phyloP scores from a whole-genome alignment of 30 jellyfish, hydroid and myxozoan species.

The Clytia hemisphaerica region DNA sequence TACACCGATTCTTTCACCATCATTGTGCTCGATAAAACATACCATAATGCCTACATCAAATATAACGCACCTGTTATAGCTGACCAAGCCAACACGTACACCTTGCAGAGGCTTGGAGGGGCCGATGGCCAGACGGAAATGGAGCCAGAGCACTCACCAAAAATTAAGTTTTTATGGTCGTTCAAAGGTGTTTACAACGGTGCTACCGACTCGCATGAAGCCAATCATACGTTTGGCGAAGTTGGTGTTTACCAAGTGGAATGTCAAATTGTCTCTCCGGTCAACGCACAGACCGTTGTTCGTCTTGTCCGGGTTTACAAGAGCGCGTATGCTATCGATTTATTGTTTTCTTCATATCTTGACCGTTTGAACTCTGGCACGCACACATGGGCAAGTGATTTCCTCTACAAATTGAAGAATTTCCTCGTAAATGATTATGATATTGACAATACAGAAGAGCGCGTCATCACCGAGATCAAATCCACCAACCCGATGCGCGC shows the following conservation, averaged over 20 bases:
- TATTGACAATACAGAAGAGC: background rate
- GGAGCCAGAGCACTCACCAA: background rate
- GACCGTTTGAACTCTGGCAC: background rate
- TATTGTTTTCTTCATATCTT: background rate
- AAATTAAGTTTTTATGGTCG: background rate
- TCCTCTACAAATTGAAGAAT: background rate
- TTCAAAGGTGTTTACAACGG: background rate
- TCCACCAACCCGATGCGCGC: background rate
- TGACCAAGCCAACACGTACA: background rate
- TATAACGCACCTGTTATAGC: slow-evolving; percentile 11
- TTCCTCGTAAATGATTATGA: background rate
- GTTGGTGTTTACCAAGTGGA: background rate
- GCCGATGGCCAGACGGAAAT: background rate
- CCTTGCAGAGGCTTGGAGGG: background rate
- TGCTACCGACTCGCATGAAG: background rate
- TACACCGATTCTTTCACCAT: slow-evolving; percentile 27
- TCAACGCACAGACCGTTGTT: background rate
- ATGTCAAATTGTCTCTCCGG: background rate
- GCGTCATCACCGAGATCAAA: background rate
- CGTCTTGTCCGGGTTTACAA: background rate
- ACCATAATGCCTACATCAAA: background rate
- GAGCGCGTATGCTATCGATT: background rate
- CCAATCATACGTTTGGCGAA: background rate
- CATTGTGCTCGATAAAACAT: background rate
- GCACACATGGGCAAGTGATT: background rate